These are phyloP conservation scores for Gorsachius magnificus DNA, from an alignment of 2,797 vertebrate genomes.

Conservation along the genomic window DNA sequence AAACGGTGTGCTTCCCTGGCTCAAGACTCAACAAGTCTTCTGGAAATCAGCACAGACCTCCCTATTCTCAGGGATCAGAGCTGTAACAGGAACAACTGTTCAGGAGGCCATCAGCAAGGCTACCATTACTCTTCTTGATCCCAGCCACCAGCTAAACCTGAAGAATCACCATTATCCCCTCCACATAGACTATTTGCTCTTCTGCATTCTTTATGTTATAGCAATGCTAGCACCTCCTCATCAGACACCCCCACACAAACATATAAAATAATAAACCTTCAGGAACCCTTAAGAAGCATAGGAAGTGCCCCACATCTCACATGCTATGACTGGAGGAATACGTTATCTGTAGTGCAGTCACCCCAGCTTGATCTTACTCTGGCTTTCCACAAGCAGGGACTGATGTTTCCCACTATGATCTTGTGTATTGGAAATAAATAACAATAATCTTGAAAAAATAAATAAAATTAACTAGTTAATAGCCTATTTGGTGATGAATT, in stretches of 20 bases:
- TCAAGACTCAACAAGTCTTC: not conserved
- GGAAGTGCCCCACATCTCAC: not conserved
- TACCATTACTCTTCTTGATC: accelerated
- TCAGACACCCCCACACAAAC: not conserved
- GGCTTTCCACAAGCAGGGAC: not conserved
- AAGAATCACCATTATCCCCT: not conserved
- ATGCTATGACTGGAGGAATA: not conserved
- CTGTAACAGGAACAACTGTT: not conserved
- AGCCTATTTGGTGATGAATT: not conserved
- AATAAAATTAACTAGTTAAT: not conserved
- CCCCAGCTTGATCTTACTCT: not conserved
- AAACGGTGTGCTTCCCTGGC: not conserved
- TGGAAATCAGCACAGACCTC: not conserved
- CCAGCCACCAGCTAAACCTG: accelerated
- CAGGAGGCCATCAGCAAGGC: not conserved
- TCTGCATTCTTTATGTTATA: not conserved
- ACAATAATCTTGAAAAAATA: not conserved
- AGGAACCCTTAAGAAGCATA: not conserved
- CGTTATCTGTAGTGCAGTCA: not conserved
- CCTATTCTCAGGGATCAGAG: not conserved
- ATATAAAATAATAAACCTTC: not conserved
- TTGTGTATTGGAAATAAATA: not conserved
- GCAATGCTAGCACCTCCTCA: not conserved
- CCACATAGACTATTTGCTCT: not conserved
- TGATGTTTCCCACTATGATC: not conserved